Evolutionary conservation across 2,797 vertebrate species (phyloP), one percentile per base, ranked within the genome.

Genomic region (Tinamus major): DNA sequence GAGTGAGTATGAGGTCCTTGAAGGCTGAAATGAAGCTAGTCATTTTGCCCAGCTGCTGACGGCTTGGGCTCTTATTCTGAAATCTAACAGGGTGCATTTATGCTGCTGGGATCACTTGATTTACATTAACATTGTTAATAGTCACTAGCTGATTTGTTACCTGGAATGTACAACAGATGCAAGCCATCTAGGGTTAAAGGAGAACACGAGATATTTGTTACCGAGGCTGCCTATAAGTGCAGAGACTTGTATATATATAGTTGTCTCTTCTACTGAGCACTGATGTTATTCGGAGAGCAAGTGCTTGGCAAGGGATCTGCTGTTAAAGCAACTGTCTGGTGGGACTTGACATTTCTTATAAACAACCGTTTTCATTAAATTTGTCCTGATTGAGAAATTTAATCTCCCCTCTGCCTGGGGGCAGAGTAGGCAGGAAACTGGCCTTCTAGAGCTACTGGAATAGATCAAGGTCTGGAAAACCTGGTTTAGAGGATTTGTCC

Each of bases 231-330:
- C 81, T 18, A 6, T 31, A 31, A 55, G 53, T 55, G 18, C 53
- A 31, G 29, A 55, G 53, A 18, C 29, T 62, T 63, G 59, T n/a
- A 70, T 87, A 70, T 85, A 51, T 87, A 87, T 91, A 26, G 65
- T 86, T 33, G 44, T 41, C 88, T 86, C 67, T 80, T 61, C 37
- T 79, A 0, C 26, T 63, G 71, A 85, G 63, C 79, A 92, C 87
- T 94, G 91, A 85, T 49, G 75, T 83, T 79, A 68, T 85, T 93
- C 29, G 35, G 87, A 84, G 82, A 51, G 51, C 79, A 77, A 84
- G 39, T 72, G 46, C 59, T 35, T 89, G 59, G 74, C 83, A 53
- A 78, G 70, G 6, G 10, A 51, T 48, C 49, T 79, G 77, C 72
- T 87, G 75, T 80, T 95, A 69, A 94, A 87, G 74, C 59, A 31